These are phyloP conservation scores for Ennomos quercinarius DNA, from an alignment of 2,888 invertebrate genomes.

Conservation along the genomic window DNA sequence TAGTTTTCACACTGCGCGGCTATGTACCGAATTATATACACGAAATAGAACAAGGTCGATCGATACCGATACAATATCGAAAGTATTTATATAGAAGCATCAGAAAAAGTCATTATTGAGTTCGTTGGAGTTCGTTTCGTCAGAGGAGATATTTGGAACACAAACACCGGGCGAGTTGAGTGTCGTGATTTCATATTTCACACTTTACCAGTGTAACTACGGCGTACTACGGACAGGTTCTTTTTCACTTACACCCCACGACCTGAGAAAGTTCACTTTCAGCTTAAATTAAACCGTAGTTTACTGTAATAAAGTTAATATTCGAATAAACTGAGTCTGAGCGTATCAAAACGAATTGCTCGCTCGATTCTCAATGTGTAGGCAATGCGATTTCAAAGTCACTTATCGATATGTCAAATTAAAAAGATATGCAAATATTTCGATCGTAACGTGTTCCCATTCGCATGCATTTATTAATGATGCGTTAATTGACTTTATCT, in stretches of 20 bases:
- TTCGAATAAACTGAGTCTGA: constrained; percentile 34
- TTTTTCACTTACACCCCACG: constrained; percentile 58
- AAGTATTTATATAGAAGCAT: constrained; percentile 61
- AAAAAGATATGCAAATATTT: constrained; percentile 77
- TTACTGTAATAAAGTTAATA: constrained; percentile 45
- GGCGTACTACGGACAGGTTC: constrained; percentile 75
- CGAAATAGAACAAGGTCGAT: constrained; percentile 69
- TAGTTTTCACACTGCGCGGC: constrained; percentile 46
- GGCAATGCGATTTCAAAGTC: constrained; percentile 40
- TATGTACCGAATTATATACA: constrained; percentile 40
- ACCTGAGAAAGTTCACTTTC: constrained; percentile 33
- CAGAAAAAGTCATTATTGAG: constrained; percentile 62
- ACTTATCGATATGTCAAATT: constrained; percentile 68
- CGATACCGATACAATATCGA: constrained; percentile 60
- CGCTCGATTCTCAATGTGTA: constrained; percentile 44
- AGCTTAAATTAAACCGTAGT: constrained; percentile 40
- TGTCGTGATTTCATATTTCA: constrained; percentile 86
- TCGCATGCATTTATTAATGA: constrained; percentile 77
- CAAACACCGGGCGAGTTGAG: constrained; percentile 75
- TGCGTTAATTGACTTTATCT: constrained; percentile 80
- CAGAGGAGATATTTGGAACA: constrained; percentile 81
- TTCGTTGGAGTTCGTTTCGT: constrained; percentile 72
- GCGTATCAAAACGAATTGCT: constrained; percentile 30
- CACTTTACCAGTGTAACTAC: constrained; percentile 71
- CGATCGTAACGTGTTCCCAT: constrained; percentile 61